Evolutionary conservation across 2,113 vertebrate genomes (phyloP), one percentile per base, ranked within the genome.

Genomic region (Spermophilus dauricus): DNA sequence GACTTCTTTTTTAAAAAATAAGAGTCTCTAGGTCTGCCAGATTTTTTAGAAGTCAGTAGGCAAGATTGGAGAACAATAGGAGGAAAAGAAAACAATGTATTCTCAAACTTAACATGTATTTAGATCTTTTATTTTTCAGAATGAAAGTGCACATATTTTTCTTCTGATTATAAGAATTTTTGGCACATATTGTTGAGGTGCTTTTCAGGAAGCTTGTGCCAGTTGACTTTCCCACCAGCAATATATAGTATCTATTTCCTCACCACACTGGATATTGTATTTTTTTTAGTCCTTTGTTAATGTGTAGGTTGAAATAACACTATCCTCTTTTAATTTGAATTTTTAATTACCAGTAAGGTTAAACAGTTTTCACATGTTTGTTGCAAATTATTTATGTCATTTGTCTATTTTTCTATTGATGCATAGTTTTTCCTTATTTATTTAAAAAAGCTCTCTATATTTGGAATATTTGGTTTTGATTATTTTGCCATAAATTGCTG

Each of bases 41-140:
- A 86, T 37, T 87, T 96, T 63, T 94, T 63, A 80, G 32, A 94
- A 96, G 65, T 92, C 94, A 92, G 65, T 58, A 83, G 82, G 84
- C 78, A 93, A 75, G 83, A 97, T 63, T 65, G 97, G 67, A 97
- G 78, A 89, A 98, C 92, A 98, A 97, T 96, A 80, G 70, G 8
- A 94, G 97, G 97, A 97, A 96, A 80, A 95, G 69, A 86, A 91
- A 97, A 97, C 91, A 95, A 96, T 96, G 53, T n/a, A 67, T 48
- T 97, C 94, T 94, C 76, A 87, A 95, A 95, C 80, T 24, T 5
- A 89, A 17, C 30, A 3, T 94, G 95, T 90, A 81, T 81, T 87
- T 65, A 75, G n/a, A 51, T 89, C 37, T 51, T 77, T 22, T 91
- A 11, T 76, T 96, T 97, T 87, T 96, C 94, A 95, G 67, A 92